A percentile compares a stretch with the other conserved stretches of the same genome.
phyloP scores from a whole-genome alignment of 2,113 vertebrate species.

The Macquaria ambigua region DNA sequence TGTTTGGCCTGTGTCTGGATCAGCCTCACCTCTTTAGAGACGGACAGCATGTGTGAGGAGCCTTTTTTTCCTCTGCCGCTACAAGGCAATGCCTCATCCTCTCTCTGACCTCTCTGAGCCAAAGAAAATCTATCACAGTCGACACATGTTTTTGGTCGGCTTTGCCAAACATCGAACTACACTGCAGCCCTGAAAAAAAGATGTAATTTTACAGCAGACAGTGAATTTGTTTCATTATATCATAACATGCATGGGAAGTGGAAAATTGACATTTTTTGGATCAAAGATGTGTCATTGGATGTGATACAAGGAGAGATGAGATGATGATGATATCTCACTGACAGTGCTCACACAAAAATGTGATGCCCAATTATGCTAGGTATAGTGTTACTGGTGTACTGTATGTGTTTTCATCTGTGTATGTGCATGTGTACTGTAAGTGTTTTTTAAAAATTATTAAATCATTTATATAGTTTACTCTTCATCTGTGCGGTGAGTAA shows the following conservation, averaged over 20 bases:
- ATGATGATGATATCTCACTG: constrained; percentile 10
- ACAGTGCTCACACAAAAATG: not conserved
- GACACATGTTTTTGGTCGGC: constrained; percentile 29
- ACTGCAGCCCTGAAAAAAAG: constrained; percentile 17
- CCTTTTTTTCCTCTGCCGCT: constrained; percentile 29
- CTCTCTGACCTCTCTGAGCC: constrained; percentile 48
- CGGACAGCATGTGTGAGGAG: constrained; percentile 10
- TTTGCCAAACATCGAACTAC: constrained; percentile 44
- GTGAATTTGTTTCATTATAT: constrained; percentile 19
- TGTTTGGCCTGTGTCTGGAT: constrained; percentile 60
- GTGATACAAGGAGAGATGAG: not conserved
- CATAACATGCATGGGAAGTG: not conserved
- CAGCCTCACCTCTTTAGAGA: constrained; percentile 44
- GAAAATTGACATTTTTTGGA: constrained; percentile 17
- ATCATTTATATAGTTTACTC: not conserved
- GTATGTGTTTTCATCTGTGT: not conserved
- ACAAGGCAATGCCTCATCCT: constrained; percentile 33
- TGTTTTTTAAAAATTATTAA: not conserved
- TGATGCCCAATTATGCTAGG: not conserved
- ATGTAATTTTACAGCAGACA: constrained; percentile 13
- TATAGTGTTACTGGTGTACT: not conserved
- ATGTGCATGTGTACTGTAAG: not conserved
- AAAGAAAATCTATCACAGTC: constrained; percentile 48
- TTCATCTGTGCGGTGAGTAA: not conserved
- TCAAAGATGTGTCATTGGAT: constrained; percentile 16